These are phyloP conservation scores for Penaeus vannamei DNA, from an alignment of 1,140 invertebrate genomes.

Conservation along the genomic window DNA sequence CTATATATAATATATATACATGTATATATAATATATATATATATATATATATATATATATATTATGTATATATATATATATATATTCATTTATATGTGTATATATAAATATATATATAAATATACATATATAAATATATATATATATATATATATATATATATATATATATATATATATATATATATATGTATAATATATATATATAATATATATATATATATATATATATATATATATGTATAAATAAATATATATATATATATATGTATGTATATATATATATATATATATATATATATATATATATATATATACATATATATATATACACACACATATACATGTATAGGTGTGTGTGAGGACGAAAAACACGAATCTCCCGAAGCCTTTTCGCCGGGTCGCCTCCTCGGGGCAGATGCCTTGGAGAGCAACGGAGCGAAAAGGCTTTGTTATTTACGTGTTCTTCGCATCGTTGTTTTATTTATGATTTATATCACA, in stretches of 20 bases:
- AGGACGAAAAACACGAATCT: too few relatives aligned
- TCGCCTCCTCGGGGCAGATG: too few relatives aligned
- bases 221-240: background rate
- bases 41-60: constrained; percentile 29
- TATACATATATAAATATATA: constrained; percentile 5
- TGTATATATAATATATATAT: background rate
- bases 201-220: background rate
- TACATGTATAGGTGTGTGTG: too few relatives aligned
- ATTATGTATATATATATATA: background rate
- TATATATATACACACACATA: too few relatives aligned
- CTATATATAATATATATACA: constrained; percentile 10
- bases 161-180: constrained; percentile 21
- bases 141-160: constrained; percentile 24
- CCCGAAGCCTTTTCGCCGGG: too few relatives aligned
- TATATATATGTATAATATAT: constrained; percentile 22
- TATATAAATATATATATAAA: constrained; percentile 6
- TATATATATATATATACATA: too few relatives aligned
- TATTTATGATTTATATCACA: too few relatives aligned
- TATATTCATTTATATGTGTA: background rate
- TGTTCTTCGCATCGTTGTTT: too few relatives aligned
- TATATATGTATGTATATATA: background rate
- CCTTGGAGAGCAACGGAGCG: too few relatives aligned
- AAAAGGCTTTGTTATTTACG: too few relatives aligned
- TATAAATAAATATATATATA: background rate
- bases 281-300: too few relatives aligned